Evolutionary conservation across 2,797 vertebrate species (phyloP), one percentile per base, ranked within the genome.

Genomic region (Platalea minor): DNA sequence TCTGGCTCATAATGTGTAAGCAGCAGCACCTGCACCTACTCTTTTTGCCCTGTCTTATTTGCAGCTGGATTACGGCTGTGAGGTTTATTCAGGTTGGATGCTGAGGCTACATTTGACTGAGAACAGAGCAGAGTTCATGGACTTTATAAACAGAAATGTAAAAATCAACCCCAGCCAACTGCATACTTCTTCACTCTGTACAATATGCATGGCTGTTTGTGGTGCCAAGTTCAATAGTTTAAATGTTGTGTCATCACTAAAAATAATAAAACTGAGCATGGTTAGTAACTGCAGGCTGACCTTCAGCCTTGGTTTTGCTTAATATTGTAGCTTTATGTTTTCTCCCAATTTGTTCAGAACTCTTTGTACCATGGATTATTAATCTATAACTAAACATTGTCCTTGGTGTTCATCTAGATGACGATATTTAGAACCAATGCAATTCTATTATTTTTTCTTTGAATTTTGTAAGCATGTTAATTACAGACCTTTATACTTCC

Each of bases 301-400:
- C 96, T 96, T 95, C 97, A 97, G 95, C 83, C 97, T 95, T 74
- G 68, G 72, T 59, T 97, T 97, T 96, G 85, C 76, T 94, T 93
- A 89, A 95, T 93, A 89, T 61, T 89, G 89, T 98, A 97, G 97
- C 76, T 92, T 98, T 98, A 98, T 97, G 97, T 97, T 98, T 98
- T 70, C 95, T 94, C 25, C 14, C 96, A 97, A 98, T 98, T 98
- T 97, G 96, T 98, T 97, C 98, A 96, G 98, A 98, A 99, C 93
- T 95, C 97, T 98, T 97, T 98, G 98, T 98, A 97, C 98, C 97
- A 95, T 93, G 96, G 97, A 98, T 98, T 98, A 99, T 98, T 99
- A 98, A 99, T 98, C 98, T 97, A 97, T 98, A 98, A 96, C 97
- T 98, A 98, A 98, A 98, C 97, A 97, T 98, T 98, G 98, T 98